phyloP scores from a whole-genome alignment of 2,888 invertebrate genomes.

The Watsonalla binaria region DNA sequence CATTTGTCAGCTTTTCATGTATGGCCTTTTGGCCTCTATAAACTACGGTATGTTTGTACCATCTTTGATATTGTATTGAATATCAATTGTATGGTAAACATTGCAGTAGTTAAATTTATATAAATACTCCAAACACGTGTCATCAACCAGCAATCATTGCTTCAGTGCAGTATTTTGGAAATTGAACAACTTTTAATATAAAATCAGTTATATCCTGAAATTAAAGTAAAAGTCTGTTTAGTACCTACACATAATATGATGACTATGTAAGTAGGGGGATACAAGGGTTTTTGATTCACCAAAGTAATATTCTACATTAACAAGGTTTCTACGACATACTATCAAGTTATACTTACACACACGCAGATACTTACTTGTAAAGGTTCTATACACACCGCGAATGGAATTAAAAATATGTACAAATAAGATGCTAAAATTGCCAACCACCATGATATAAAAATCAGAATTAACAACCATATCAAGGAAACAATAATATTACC shows the following conservation, averaged over 20 bases:
- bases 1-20: too few relatives aligned
- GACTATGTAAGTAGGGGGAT: too few relatives aligned
- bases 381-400: neutral
- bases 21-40: too few relatives aligned
- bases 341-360: too few relatives aligned
- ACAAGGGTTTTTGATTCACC: too few relatives aligned
- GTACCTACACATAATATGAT: too few relatives aligned
- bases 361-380: neutral
- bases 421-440: neutral
- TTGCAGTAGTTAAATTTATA: too few relatives aligned
- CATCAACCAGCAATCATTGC: constrained; percentile 83
- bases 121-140: neutral
- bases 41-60: too few relatives aligned
- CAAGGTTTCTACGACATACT: too few relatives aligned
- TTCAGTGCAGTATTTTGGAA: constrained; percentile 65
- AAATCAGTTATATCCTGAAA: constrained; percentile 3
- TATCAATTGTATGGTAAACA: too few relatives aligned
- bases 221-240: neutral
- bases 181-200: neutral
- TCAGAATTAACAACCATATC: neutral
- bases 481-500: neutral
- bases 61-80: too few relatives aligned
- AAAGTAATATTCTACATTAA: too few relatives aligned
- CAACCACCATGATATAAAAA: neutral
- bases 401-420: neutral